These are phyloP conservation scores for Lophotriccus pileatus DNA, from an alignment of 2,797 vertebrate genomes.

Conservation along the genomic window DNA sequence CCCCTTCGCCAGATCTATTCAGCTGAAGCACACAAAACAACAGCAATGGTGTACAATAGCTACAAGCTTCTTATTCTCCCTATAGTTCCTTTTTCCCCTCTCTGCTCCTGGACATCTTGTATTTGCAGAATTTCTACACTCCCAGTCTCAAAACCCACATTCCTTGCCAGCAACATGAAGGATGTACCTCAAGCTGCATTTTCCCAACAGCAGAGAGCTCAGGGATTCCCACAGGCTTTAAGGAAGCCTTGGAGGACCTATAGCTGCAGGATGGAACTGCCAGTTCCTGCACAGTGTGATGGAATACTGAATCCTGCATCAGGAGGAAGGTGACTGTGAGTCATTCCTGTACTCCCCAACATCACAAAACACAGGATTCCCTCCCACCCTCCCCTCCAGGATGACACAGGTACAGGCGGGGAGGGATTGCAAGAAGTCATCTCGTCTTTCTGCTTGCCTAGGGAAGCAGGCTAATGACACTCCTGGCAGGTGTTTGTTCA, in stretches of 20 bases:
- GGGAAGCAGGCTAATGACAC: neutral
- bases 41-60: neutral
- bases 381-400: neutral
- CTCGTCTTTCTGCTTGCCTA: neutral
- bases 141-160: accelerated
- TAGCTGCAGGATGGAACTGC: neutral
- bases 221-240: neutral
- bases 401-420: neutral
- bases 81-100: neutral
- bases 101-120: neutral
- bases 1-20: neutral
- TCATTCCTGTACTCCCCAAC: neutral
- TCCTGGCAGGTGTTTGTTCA: neutral
- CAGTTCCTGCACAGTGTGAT: neutral
- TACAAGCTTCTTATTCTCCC: neutral
- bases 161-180: neutral
- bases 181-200: neutral
- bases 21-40: neutral
- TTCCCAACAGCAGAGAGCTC: neutral
- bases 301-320: accelerated
- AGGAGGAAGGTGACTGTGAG: neutral
- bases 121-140: neutral
- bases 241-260: neutral
- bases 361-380: accelerated
- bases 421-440: neutral